phyloP scores from a whole-genome alignment of 2,888 invertebrate species.

The Calameuta pallipes region DNA sequence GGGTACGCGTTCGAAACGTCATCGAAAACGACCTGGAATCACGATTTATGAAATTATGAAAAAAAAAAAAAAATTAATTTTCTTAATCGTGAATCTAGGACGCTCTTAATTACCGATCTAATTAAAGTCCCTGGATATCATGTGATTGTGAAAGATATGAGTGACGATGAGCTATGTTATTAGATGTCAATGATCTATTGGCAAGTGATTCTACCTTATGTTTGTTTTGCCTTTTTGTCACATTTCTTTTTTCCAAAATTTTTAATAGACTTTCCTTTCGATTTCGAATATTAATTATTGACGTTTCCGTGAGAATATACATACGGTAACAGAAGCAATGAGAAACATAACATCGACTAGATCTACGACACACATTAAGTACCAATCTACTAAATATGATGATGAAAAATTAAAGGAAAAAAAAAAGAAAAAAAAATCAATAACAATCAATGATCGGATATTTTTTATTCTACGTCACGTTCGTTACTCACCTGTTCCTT shows the following conservation, averaged over 20 bases:
- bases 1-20: background rate
- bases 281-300: background rate
- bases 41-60: background rate
- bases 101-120: background rate
- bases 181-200: background rate
- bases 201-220: conserved; percentile 5
- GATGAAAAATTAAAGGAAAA: conserved; percentile 11
- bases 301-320: background rate
- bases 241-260: background rate
- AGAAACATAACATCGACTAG: conserved; percentile 42
- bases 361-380: conserved; percentile 49
- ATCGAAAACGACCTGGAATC: background rate
- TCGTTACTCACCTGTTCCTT: conserved; percentile 86
- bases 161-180: background rate
- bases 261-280: background rate
- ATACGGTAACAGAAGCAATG: conserved; percentile 36
- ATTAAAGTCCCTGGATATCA: background rate
- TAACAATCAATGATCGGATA: conserved; percentile 10
- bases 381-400: conserved; percentile 28
- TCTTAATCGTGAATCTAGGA: background rate
- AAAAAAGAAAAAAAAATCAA: conserved; percentile 12
- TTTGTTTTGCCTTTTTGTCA: conserved; percentile 10
- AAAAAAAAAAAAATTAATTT: too few relatives aligned
- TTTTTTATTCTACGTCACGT: background rate
- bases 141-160: background rate